Percentiles rank a stretch among this genome's conserved stretches.
Evolutionary conservation across 2,113 vertebrate species (phyloP).

Genomic region (Enhydra lutris): DNA sequence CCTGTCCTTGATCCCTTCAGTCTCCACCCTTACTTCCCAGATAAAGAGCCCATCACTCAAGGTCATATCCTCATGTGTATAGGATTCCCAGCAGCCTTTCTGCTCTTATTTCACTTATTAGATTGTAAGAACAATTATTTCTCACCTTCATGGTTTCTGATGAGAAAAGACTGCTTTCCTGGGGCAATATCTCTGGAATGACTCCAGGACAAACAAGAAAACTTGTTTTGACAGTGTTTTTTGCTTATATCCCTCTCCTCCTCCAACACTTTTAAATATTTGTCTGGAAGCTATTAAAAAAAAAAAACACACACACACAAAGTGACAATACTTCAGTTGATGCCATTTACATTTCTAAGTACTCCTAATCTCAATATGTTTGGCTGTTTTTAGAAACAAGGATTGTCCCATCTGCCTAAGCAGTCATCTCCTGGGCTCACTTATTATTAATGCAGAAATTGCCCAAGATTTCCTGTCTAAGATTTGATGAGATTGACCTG

Average conservation of each 20-base stretch:
- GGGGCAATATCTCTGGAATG: background rate
- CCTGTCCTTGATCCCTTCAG: background rate
- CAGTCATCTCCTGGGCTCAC: background rate
- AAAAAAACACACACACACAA: background rate
- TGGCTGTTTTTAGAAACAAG: background rate
- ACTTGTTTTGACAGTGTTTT: background rate
- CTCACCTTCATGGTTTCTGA: background rate
- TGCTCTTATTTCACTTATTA: background rate
- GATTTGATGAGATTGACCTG: background rate
- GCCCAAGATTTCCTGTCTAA: background rate
- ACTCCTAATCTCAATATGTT: background rate
- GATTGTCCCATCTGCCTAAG: background rate
- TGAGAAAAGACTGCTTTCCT: background rate
- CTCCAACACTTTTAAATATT: conserved; percentile 1
- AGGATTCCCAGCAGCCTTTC: background rate
- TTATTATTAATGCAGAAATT: background rate
- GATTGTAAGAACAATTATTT: background rate
- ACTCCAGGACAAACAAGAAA: background rate
- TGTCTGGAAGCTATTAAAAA: background rate
- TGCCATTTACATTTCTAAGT: background rate
- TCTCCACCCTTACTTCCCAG: background rate
- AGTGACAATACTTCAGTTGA: background rate
- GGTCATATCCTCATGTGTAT: background rate
- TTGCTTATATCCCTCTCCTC: background rate
- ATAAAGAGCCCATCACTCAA: background rate